These are phyloP conservation scores for Tretioscincus oriximinensis DNA, from an alignment of 2,113 vertebrate genomes.

Conservation along the genomic window DNA sequence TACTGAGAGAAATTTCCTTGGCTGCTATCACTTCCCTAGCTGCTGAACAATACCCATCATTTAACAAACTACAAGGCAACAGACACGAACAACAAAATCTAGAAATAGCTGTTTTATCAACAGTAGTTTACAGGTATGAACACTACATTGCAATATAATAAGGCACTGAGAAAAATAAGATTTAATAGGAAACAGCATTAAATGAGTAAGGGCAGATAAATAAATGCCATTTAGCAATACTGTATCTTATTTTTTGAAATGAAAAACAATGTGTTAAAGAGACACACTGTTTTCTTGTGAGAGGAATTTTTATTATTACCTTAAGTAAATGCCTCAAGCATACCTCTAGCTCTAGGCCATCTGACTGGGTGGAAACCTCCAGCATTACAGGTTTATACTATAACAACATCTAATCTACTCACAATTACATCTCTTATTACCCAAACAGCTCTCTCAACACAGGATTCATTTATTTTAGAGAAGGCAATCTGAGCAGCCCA, in stretches of 20 bases:
- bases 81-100: slow-evolving; percentile 60
- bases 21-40: slow-evolving; percentile 55
- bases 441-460: no score
- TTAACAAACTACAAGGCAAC: slow-evolving; percentile 37
- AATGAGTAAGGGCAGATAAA: not conserved
- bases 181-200: slow-evolving; percentile 17
- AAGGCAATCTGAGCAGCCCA: no score
- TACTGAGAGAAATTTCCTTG: slow-evolving; percentile 59
- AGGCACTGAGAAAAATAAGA: slow-evolving; percentile 44
- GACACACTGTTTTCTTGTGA: not conserved
- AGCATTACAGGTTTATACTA: no score
- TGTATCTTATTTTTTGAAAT: not conserved
- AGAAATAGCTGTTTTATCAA: slow-evolving; percentile 59
- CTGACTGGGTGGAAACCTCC: no score
- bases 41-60: slow-evolving; percentile 56
- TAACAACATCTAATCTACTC: no score
- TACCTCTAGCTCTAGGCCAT: no score
- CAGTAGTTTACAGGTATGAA: slow-evolving; percentile 62
- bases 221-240: no score
- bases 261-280: not conserved
- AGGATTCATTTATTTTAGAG: no score
- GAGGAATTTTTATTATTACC: no score
- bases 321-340: no score
- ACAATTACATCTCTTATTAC: no score
- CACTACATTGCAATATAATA: slow-evolving; percentile 48